A percentile compares a stretch with the other conserved stretches of the same genome.
Conservation (phyloP, 2,113 vertebrate species). For the Perca schrenkii region DNA sequence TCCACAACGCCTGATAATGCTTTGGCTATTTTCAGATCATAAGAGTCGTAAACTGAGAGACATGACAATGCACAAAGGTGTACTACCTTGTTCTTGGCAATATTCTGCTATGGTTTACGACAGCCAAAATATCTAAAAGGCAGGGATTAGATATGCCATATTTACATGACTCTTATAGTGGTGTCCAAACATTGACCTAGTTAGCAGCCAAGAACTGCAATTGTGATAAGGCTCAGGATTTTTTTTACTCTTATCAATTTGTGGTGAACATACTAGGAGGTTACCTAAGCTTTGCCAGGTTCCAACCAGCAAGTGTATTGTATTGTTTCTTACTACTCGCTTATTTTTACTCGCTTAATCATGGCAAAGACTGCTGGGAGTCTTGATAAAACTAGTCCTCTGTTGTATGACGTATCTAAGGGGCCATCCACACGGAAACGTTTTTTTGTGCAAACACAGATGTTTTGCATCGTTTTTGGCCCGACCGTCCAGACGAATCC, state of each 20-base stretch:
- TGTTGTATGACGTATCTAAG: conserved; percentile 9
- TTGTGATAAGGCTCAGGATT: conserved; percentile 55
- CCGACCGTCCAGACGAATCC: no score
- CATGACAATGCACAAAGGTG: conserved; percentile 13
- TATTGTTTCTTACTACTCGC: conserved; percentile 20
- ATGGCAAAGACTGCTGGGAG: conserved; percentile 5
- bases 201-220: conserved; percentile 48
- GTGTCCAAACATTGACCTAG: conserved; percentile 65
- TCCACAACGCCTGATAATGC: conserved; percentile 55
- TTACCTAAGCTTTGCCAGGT: conserved; percentile 77
- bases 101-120: conserved; percentile 37
- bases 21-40: conserved; percentile 40
- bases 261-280: conserved; percentile 64
- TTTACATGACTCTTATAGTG: conserved; percentile 44
- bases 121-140: conserved; percentile 32
- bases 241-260: conserved; percentile 58
- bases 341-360: neutral
- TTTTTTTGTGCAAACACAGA: no score
- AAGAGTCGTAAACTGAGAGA: conserved; percentile 12
- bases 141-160: conserved; percentile 53
- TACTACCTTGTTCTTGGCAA: conserved; percentile 9
- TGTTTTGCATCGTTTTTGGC: no score
- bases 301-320: conserved; percentile 22
- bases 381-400: conserved; percentile 33
- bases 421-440: no score